phyloP scores from a whole-genome alignment of 2,797 vertebrate species.

The Lepilemur ruficaudatus region DNA sequence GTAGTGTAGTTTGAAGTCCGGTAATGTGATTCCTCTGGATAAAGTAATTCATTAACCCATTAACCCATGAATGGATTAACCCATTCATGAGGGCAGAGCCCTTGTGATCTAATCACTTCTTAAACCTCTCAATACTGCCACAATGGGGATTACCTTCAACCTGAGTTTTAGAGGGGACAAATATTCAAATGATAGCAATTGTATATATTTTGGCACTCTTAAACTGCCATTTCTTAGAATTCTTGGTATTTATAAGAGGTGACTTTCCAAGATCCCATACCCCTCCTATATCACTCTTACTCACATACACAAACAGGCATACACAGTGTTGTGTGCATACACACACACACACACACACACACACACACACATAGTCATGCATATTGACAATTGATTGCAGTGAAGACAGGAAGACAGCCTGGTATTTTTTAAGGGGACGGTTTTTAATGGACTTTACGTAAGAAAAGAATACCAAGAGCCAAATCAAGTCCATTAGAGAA shows the following conservation, averaged over 20 bases:
- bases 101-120: not conserved
- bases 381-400: not conserved
- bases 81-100: not conserved
- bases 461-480: not conserved
- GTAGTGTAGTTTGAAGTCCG: too few species aligned
- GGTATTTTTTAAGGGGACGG: not conserved
- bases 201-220: not conserved
- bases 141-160: not conserved
- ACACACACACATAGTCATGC: not conserved
- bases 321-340: accelerated
- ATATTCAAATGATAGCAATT: not conserved
- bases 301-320: not conserved
- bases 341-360: not conserved
- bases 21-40: too few species aligned
- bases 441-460: not conserved
- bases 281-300: not conserved
- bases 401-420: not conserved
- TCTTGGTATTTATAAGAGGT: not conserved
- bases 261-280: not conserved
- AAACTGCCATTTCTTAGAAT: not conserved
- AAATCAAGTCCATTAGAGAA: not conserved
- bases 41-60: not conserved
- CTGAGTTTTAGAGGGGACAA: not conserved
- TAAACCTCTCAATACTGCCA: not conserved
- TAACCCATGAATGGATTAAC: not conserved